Evolutionary conservation across 2,797 vertebrate species (phyloP).

Genomic region (Geotrypetes seraphini): DNA sequence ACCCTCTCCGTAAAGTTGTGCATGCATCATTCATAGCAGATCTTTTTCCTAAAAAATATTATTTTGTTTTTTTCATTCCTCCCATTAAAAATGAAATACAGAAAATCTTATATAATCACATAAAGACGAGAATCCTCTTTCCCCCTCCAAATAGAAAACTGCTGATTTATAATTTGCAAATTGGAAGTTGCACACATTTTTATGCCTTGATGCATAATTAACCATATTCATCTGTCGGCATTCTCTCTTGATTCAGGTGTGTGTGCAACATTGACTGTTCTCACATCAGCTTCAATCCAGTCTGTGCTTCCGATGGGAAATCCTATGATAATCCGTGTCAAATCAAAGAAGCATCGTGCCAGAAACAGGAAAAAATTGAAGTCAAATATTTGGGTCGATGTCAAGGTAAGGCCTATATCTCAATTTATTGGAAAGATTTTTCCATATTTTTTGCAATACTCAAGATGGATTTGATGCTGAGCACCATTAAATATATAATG

Average conservation of each 20-base stretch:
- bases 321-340: constrained; percentile 99
- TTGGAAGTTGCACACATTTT: not conserved
- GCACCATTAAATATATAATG: constrained; percentile 14
- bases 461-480: constrained; percentile 19
- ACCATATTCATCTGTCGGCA: no score
- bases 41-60: no score
- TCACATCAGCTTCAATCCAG: constrained; percentile 97
- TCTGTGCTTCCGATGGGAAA: constrained; percentile 94
- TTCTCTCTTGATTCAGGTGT: constrained; percentile 63
- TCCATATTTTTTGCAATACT: constrained; percentile 26
- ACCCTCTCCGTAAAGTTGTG: no score
- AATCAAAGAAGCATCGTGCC: constrained; percentile 97
- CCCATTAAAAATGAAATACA: no score
- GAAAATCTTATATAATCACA: no score
- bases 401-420: constrained; percentile 75
- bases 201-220: no score
- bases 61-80: no score
- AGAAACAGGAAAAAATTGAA: constrained; percentile 98
- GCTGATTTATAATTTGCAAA: no score
- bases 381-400: constrained; percentile 97
- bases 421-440: constrained; percentile 48
- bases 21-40: no score
- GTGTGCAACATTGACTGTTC: constrained; percentile 99
- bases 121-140: no score
- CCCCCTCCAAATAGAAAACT: no score